Evolutionary conservation across 2,888 invertebrate genomes (phyloP).

Genomic region (Drosophila pseudotalamancana): DNA sequence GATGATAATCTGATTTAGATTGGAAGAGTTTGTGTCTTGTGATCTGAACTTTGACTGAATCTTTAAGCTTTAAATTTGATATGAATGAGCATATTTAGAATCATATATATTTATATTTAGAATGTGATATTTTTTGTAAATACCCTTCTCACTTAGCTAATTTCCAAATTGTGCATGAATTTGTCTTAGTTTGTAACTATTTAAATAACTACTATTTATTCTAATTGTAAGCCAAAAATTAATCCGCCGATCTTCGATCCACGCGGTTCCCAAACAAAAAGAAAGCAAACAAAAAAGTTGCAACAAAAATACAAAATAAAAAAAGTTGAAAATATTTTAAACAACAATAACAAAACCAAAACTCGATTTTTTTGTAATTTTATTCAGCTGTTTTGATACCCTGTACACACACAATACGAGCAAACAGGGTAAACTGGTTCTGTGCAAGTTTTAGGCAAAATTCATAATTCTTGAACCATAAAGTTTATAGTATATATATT

Average conservation of each 20-base stretch:
- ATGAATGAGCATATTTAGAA: conserved; percentile 8
- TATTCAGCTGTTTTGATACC: conserved; percentile 1
- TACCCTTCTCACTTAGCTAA: conserved; percentile 51
- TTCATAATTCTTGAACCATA: too few species aligned
- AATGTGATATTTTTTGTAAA: conserved; percentile 73
- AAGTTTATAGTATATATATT: too few species aligned
- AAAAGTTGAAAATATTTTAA: conserved; percentile 46
- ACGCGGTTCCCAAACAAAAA: conserved; percentile 27
- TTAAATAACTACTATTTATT: conserved; percentile 71
- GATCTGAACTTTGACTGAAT: conserved; percentile 62
- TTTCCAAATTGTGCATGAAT: conserved; percentile 53
- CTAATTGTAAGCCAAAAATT: conserved; percentile 55
- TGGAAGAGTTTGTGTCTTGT: not conserved
- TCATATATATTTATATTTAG: conserved; percentile 35
- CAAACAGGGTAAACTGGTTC: not conserved
- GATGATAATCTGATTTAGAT: conserved; percentile 65
- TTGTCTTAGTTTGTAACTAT: conserved; percentile 58
- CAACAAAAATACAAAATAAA: conserved; percentile 41
- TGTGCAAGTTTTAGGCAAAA: too few species aligned
- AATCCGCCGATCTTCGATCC: not conserved
- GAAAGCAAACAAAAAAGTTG: conserved; percentile 56
- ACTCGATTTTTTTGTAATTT: conserved; percentile 16
- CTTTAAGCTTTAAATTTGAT: conserved; percentile 57
- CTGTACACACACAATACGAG: not conserved
- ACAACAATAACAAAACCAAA: conserved; percentile 48